Base-by-base conservation (phyloP, 2,797 vertebrate genomes). In the Xenopus petersii region DNA sequence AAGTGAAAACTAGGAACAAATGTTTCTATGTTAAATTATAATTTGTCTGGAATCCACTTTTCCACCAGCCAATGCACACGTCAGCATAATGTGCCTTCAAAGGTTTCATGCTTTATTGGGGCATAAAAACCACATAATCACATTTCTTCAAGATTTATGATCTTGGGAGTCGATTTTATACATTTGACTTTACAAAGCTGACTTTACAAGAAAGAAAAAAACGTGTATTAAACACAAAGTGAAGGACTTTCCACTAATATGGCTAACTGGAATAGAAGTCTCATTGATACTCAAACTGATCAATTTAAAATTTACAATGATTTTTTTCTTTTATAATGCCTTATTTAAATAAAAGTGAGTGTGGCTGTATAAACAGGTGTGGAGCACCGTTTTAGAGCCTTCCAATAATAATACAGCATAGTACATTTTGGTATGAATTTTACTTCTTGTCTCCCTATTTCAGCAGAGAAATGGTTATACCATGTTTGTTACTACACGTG, bases 1-100 rank as follows among this genome's bases (percentile, higher is more conserved):
- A 75, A 82, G 73, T 75, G 81, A 82, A 73, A 76, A 80, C 55
- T 69, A 61, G 69, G 76, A 80, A 66, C 79, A 80, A 76, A 80
- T 80, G 74, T 72, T 75, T 67, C 68, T 64, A 66, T 75, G 73
- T 74, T 61, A 74, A 70, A 64, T 65, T 74, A 74, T 74, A 69
- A 79, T 73, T 62, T 60, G 73, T 26, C 77, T 63, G 36, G 42
- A 58, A 67, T 59, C 51, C 76, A 70, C 16, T 49, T 74, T 64
- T 60, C 76, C 55, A 33, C 15, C 60, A 74, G 71, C 42, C 71
- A 65, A 70, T 74, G 71, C 76, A 64, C 51, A 70, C 17, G 26
- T 74, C 76, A 74, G 71, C 70, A 77, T 56, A 69, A 78, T 73
- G 58, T 69, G 24, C 54, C 71, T 78, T 79, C 76, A 79, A 79